Evolutionary conservation across 2,888 invertebrate species (phyloP).

Genomic region (Drosophila niveifrons): DNA sequence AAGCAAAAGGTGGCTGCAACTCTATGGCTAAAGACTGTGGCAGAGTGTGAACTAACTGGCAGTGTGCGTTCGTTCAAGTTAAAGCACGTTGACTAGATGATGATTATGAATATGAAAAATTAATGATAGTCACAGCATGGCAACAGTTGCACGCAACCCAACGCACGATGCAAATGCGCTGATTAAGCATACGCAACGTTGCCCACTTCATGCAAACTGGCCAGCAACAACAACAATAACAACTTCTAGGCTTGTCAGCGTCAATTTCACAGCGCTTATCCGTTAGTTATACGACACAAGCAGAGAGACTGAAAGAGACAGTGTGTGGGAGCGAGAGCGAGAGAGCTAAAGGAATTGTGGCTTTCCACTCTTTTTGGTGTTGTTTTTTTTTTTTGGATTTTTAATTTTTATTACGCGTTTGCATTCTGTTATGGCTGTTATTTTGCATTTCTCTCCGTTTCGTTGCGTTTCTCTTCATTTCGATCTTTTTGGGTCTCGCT

Average conservation of each 20-base stretch:
- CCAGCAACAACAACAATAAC: slow-evolving; percentile 14
- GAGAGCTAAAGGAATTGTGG: slow-evolving; percentile 11
- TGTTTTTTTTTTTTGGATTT: slow-evolving; percentile 16
- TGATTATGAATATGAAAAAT: slow-evolving; percentile 82
- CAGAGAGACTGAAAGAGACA: slow-evolving; percentile 2
- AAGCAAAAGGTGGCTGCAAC: slow-evolving; percentile 56
- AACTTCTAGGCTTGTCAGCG: slow-evolving; percentile 75
- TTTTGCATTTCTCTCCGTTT: slow-evolving; percentile 65
- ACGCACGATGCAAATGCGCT: slow-evolving; percentile 51
- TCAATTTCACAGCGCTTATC: slow-evolving; percentile 75
- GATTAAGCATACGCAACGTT: slow-evolving; percentile 81
- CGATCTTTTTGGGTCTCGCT: slow-evolving; percentile 23
- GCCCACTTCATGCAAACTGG: slow-evolving; percentile 40
- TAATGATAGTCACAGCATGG: slow-evolving; percentile 82
- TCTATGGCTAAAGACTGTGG: neutral
- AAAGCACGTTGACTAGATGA: slow-evolving; percentile 74
- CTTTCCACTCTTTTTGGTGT: slow-evolving; percentile 67
- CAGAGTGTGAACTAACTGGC: slow-evolving; percentile 6
- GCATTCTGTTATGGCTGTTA: slow-evolving; percentile 69
- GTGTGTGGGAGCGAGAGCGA: neutral
- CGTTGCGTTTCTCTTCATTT: slow-evolving; percentile 3
- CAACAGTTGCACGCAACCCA: slow-evolving; percentile 74
- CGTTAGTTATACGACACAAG: slow-evolving; percentile 64
- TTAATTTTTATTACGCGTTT: slow-evolving; percentile 76
- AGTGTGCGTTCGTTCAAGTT: slow-evolving; percentile 25